Percentiles rank a stretch among this genome's conserved stretches.
Evolutionary conservation across 2,888 invertebrate genomes (phyloP).

Genomic region (Macaria notata): DNA sequence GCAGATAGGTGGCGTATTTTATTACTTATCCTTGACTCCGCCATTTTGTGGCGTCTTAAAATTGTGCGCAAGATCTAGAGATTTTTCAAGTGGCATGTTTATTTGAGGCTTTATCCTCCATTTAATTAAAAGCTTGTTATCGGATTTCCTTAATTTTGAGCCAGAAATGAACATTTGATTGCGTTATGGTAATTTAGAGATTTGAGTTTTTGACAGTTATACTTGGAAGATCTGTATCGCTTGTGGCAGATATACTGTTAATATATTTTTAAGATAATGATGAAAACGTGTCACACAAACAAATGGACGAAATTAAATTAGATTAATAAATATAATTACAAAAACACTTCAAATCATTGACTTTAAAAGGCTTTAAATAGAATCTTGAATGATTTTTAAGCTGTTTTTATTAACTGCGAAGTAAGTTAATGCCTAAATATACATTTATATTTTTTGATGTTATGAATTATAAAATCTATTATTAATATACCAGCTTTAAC

Average conservation of each 20-base stretch:
- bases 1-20: conserved; percentile 66
- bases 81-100: conserved; percentile 43
- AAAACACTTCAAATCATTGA: too few species aligned
- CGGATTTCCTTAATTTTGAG: conserved; percentile 24
- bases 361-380: too few species aligned
- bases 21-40: conserved; percentile 53
- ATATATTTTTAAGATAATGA: too few species aligned
- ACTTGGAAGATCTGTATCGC: conserved; percentile 1
- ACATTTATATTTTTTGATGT: too few species aligned
- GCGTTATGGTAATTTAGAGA: conserved; percentile 10
- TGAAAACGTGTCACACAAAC: too few species aligned
- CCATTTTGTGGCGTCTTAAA: conserved; percentile 46
- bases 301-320: too few species aligned
- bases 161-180: conserved; percentile 9
- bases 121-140: conserved; percentile 34
- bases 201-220: neutral
- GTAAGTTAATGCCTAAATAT: too few species aligned
- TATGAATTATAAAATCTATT: too few species aligned
- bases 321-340: too few species aligned
- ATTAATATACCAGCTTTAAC: too few species aligned
- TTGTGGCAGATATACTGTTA: neutral
- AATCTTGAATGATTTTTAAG: too few species aligned
- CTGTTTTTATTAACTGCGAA: too few species aligned
- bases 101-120: conserved; percentile 42
- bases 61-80: conserved; percentile 46